Conservation (phyloP, 2,888 invertebrate genomes). For the Sminthurides aquaticus region DNA sequence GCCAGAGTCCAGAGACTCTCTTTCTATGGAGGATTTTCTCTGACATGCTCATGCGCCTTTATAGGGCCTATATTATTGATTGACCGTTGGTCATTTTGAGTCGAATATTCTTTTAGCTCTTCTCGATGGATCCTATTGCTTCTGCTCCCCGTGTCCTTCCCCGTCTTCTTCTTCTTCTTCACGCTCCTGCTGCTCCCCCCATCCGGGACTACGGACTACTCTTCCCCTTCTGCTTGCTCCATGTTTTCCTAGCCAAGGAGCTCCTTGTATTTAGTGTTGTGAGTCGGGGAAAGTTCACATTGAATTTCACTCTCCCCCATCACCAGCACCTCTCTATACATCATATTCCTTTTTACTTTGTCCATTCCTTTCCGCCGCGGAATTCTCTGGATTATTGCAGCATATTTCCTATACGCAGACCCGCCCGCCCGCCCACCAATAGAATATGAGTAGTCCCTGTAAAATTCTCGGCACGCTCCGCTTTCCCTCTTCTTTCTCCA, state of each 20-base stretch:
- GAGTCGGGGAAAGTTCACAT: too few species aligned
- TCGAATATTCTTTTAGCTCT: constrained; percentile 15
- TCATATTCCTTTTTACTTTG: neutral
- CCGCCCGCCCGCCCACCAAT: neutral
- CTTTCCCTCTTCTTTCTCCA: too few species aligned
- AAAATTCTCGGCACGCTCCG: neutral
- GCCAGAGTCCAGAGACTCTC: neutral
- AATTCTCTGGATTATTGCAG: neutral
- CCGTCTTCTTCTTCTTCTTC: neutral
- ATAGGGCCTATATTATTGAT: constrained; percentile 24
- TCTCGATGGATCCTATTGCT: constrained; percentile 15
- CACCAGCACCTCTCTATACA: too few species aligned
- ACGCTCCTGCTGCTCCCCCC: too few species aligned
- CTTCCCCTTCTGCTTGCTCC: too few species aligned
- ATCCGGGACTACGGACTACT: too few species aligned
- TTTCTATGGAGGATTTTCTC: neutral
- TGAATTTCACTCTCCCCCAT: too few species aligned
- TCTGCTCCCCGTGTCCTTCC: too few species aligned
- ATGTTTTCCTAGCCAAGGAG: too few species aligned
- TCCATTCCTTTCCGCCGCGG: neutral
- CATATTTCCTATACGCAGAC: neutral
- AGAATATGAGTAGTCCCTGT: neutral
- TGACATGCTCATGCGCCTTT: constrained; percentile 22
- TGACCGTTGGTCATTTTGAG: constrained; percentile 27
- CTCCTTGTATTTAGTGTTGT: too few species aligned